These are phyloP conservation scores for Salticus scenicus DNA, from an alignment of 2,888 invertebrate genomes.

Conservation along the genomic window DNA sequence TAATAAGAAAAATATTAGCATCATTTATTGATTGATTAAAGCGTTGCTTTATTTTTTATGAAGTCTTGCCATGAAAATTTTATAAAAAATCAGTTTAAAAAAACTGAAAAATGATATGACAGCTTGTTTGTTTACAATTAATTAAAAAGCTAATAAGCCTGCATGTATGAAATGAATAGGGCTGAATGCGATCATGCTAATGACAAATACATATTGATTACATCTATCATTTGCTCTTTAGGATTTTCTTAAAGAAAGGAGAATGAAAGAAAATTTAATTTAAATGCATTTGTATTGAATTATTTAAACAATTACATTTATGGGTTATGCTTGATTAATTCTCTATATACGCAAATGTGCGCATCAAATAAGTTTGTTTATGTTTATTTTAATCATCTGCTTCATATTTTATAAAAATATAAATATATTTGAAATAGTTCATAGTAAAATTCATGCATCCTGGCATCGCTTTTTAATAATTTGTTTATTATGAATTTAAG, in stretches of 20 bases:
- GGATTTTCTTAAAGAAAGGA: background rate
- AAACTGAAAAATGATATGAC: conserved; percentile 20
- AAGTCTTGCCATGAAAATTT: too few relatives aligned
- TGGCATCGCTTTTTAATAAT: too few relatives aligned
- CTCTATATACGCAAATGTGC: conserved; percentile 1
- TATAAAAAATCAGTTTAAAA: too few relatives aligned
- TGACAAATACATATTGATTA: background rate
- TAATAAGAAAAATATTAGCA: conserved; percentile 48
- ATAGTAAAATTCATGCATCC: too few relatives aligned
- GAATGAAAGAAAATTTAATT: background rate
- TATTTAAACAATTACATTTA: conserved; percentile 1
- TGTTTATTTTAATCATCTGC: too few relatives aligned
- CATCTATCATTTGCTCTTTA: background rate
- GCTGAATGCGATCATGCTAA: background rate
- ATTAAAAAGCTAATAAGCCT: conserved; percentile 50
- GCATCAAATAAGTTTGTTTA: too few relatives aligned
- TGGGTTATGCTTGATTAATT: conserved; percentile 59
- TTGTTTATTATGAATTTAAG: too few relatives aligned
- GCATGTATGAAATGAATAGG: conserved; percentile 3
- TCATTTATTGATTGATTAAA: background rate
- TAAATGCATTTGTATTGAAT: background rate
- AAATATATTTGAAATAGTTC: too few relatives aligned
- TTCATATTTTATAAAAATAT: too few relatives aligned
- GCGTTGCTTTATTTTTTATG: too few relatives aligned
- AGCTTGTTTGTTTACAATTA: conserved; percentile 62